Conservation (phyloP, 1,140 invertebrate genomes). For the Calosoma granatense region DNA sequence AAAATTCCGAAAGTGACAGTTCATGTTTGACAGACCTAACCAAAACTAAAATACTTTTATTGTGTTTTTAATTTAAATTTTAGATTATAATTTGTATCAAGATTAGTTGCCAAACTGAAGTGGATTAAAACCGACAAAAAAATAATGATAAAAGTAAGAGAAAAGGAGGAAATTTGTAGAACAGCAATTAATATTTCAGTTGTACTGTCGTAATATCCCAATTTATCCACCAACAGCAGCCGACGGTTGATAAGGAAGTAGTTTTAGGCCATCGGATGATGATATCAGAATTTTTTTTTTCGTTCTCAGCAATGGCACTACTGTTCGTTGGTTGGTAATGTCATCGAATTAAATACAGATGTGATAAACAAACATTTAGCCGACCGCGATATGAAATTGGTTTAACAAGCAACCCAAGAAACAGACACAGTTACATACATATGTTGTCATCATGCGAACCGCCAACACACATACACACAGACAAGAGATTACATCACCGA, state of each 20-base stretch:
- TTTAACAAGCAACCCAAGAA: not conserved
- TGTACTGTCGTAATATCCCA: too few species aligned
- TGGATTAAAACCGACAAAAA: too few species aligned
- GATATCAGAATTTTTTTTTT: not conserved
- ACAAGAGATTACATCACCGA: slow-evolving; percentile 1
- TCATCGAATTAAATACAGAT: slow-evolving; percentile 7
- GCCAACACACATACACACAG: not conserved
- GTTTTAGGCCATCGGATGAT: not conserved
- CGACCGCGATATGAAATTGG: not conserved
- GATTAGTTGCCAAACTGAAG: too few species aligned
- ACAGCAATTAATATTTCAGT: too few species aligned
- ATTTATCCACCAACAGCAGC: too few species aligned
- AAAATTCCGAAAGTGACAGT: too few species aligned
- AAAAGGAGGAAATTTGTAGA: too few species aligned
- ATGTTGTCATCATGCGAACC: not conserved
- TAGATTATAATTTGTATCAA: too few species aligned
- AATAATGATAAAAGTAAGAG: too few species aligned
- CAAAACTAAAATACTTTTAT: too few species aligned
- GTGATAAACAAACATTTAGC: not conserved
- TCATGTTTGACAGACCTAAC: too few species aligned
- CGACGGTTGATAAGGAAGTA: not conserved
- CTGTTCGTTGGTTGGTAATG: not conserved
- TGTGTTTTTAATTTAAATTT: too few species aligned
- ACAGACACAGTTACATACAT: not conserved
- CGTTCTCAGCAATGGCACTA: not conserved